phyloP scores from a whole-genome alignment of 1,140 invertebrate genomes.

The Drosophila repletoides region DNA sequence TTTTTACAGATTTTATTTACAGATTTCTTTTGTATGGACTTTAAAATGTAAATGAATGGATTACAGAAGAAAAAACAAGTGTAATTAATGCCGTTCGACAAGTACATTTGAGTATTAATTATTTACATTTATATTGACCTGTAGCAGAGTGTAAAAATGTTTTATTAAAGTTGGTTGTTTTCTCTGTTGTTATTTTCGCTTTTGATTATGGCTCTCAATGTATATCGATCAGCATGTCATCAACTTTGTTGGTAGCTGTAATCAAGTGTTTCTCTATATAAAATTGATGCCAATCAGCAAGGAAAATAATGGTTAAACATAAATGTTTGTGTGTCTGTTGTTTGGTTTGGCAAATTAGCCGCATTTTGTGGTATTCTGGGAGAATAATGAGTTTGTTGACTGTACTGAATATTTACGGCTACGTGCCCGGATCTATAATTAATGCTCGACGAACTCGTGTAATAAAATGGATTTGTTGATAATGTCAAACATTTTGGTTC shows the following conservation, averaged over 20 bases:
- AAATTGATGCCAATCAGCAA: conserved; percentile 10
- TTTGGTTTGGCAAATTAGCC: conserved; percentile 37
- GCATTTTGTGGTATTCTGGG: conserved; percentile 16
- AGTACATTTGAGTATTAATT: not conserved
- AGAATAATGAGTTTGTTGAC: not conserved
- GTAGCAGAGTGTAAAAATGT: not conserved
- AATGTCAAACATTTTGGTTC: conserved; percentile 42
- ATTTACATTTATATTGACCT: not conserved
- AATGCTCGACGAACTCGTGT: conserved; percentile 27
- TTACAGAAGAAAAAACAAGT: not conserved
- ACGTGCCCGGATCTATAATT: conserved; percentile 61
- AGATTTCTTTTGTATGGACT: not conserved
- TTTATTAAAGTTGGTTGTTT: not conserved
- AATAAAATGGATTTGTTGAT: conserved; percentile 66
- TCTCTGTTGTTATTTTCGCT: too few species aligned
- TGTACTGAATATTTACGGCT: conserved; percentile 50
- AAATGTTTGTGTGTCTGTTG: conserved; percentile 2
- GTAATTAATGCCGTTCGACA: too few species aligned
- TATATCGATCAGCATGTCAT: conserved; percentile 3
- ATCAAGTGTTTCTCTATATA: not conserved
- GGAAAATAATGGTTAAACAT: conserved; percentile 1
- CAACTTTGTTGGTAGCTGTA: not conserved
- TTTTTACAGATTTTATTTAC: not conserved
- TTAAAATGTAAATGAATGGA: not conserved
- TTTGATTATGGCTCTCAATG: not conserved